Evolutionary conservation across 1,140 invertebrate species (phyloP).

Genomic region (Nephila pilipes): DNA sequence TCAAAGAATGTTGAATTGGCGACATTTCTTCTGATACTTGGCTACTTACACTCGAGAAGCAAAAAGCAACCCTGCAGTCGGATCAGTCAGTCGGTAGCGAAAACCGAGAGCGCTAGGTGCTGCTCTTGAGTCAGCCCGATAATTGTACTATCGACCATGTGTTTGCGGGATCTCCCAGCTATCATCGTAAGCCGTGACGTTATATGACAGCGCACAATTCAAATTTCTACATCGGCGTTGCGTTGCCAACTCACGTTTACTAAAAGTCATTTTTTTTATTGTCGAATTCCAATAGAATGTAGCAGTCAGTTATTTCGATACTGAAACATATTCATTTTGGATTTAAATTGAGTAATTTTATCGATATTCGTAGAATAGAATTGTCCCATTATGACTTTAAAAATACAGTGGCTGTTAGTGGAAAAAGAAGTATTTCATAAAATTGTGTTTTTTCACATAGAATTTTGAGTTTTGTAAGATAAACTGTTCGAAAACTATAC

Average conservation of each 20-base stretch:
- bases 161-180: background rate
- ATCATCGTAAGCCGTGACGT: background rate
- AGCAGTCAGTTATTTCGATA: background rate
- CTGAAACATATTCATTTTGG: background rate
- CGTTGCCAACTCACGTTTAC: too few relatives aligned
- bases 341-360: too few relatives aligned
- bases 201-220: background rate
- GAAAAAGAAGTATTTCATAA: background rate
- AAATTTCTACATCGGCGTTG: too few relatives aligned
- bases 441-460: background rate
- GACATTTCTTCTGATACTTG: background rate
- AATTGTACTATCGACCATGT: constrained; percentile 47
- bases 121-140: too few relatives aligned
- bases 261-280: background rate
- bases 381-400: background rate
- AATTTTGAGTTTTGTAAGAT: background rate
- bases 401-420: background rate
- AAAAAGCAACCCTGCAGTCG: constrained; percentile 23
- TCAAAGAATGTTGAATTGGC: background rate
- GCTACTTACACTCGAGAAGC: background rate
- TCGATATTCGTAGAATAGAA: too few relatives aligned
- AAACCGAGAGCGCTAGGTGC: constrained; percentile 25
- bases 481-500: background rate
- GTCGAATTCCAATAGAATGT: background rate
- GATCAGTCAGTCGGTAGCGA: constrained; percentile 46